These are phyloP conservation scores for Clarias batrachus DNA, from an alignment of 2,113 vertebrate genomes.

Conservation along the genomic window DNA sequence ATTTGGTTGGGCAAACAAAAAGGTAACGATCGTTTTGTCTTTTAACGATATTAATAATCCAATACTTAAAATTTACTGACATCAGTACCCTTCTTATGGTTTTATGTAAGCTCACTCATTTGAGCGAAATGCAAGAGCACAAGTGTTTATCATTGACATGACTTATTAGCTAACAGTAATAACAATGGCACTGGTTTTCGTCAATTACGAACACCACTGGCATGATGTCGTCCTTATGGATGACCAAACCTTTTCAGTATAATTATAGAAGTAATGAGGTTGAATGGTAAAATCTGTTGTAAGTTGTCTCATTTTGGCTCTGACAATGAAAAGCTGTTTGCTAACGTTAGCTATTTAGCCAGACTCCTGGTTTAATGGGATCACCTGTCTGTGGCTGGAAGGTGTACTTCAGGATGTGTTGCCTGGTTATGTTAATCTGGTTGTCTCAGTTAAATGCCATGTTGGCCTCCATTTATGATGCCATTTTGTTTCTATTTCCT, in stretches of 20 bases:
- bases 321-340: neutral
- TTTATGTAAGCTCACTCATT: too few relatives aligned
- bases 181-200: neutral
- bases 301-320: neutral
- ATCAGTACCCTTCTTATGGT: too few relatives aligned
- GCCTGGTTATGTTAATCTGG: neutral
- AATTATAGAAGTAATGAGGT: neutral
- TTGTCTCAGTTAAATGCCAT: slow-evolving; percentile 6
- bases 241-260: too few relatives aligned
- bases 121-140: neutral
- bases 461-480: slow-evolving; percentile 58
- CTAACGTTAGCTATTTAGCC: neutral
- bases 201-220: too few relatives aligned
- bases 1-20: neutral
- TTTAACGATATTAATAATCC: too few relatives aligned
- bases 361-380: neutral
- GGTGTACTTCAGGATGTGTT: neutral
- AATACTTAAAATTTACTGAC: too few relatives aligned
- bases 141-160: neutral
- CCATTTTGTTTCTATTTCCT: slow-evolving; percentile 75
- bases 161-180: neutral
- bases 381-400: neutral
- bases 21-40: neutral
- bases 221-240: neutral
- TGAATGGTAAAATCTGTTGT: too few relatives aligned